Base-by-base conservation (phyloP, 2,888 invertebrate species). In the Eurois occulta region DNA sequence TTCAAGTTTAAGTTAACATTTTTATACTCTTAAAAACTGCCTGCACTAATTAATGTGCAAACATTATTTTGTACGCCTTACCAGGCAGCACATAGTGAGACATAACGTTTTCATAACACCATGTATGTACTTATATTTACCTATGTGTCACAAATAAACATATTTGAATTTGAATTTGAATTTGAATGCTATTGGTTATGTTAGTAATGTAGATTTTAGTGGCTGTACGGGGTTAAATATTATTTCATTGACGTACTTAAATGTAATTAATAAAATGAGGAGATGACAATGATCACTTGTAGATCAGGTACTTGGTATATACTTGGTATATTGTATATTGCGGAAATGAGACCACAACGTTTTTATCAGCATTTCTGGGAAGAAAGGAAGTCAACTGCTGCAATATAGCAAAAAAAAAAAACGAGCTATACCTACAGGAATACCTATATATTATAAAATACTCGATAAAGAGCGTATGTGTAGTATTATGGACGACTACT, bases 341-440 rank as follows among this genome's bases (percentile, higher is more conserved):
- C 52, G 52, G 35, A 72, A 72, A 72, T 46, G 10, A 73, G 32
- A 60, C 11, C 16, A 0, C 5, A n/a, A 21, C 4, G 35, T 72
- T 52, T 52, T 52, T 77, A 35, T 35, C 2, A 16, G 7, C 6
- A 28, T 32, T 28, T 46, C 24, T 10, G 28, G 52, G 35, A 21
- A 43, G 10, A n/a, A 62, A 55, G 52, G 78, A 78, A 73, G 28
- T 10, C 28, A 32, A 38, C 3, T 0, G 7, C 3, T 0, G 7
- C 11, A 52, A 52, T 62, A 28, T 24, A n/a, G n/a, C 48, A 11
- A n/a, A 41, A 52, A 73, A 1, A 43, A 80, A 80, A 43, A 1
- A 41, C 5, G 18, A 69, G 21, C 0, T 16, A 46, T 1, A n/a
- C n/a, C n/a, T n/a, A 24, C 7, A 13, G 78, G 38, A 58, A 58